Evolutionary conservation across 2,888 invertebrate species (phyloP), one percentile per base, ranked within the genome.

Genomic region (Vandiemenella viatica): DNA sequence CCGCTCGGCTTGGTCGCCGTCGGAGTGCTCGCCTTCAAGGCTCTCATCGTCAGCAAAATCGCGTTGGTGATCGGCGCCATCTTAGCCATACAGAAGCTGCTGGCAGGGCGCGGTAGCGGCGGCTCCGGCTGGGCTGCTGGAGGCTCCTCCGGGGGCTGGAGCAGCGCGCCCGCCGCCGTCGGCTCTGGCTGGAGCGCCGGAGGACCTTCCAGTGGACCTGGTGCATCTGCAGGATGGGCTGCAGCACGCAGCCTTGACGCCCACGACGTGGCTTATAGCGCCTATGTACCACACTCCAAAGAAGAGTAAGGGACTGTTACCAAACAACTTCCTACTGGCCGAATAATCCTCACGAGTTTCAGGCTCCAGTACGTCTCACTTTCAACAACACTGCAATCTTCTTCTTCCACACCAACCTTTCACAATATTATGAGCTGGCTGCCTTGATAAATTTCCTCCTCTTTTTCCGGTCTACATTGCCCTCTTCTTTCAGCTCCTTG

Each of bases 11-110:
- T 87, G 54, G 83, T 81, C 16, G 80, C 79, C 43, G 68, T 87
- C 1, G 80, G 79, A 1, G 70, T 87, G 17, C 65, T 87, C 56
- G 80, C 83, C 19, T 72, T 80, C 41, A 88, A 87, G 67, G 87
- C 87, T 21, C 66, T 86, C 48, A 70, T 87, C 55, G 74, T 87
- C 13, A 80, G 85, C 44, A 88, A 87, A 64, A 21, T 87, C 50
- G 87, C 88, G 1, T 75, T 88, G 55, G 64, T 86, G 45, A 67
- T 85, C 37, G 83, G 84, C 19, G 75, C 80, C 0, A 70, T 83
- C 21, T 62, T 84, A 45, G 80, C 81, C 5, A 70, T 83, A 56
- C 81, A 83, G 59, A 82, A 77, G 58, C 67, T 82, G 45, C 65
- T 81, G 57, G 71, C 75, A 50, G 74, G 75, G 1, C 73, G 77